Evolutionary conservation across 1,140 invertebrate species (phyloP).

Genomic region (Bombus balteatus): DNA sequence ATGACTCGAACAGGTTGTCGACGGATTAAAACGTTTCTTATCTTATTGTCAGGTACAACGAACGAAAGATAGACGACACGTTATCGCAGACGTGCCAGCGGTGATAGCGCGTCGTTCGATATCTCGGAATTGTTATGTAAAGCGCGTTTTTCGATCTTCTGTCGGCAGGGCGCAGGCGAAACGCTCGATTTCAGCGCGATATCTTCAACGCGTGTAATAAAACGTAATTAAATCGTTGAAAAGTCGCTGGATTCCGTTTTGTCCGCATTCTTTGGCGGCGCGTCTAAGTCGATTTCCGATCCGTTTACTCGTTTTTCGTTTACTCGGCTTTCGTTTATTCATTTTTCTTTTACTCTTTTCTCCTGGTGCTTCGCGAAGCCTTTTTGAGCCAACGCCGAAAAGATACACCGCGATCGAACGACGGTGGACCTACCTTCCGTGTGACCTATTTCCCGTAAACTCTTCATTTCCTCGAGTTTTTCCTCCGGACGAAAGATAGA

Average conservation of each 20-base stretch:
- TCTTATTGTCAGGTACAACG: conserved; percentile 3
- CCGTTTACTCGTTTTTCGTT: not conserved
- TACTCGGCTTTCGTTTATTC: not conserved
- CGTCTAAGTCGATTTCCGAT: conserved; percentile 26
- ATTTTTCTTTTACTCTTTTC: not conserved
- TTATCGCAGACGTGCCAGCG: not conserved
- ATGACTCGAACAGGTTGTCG: not conserved
- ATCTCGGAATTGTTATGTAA: too few species aligned
- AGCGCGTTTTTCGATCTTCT: too few species aligned
- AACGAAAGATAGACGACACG: not conserved
- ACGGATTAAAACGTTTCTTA: not conserved
- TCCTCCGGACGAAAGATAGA: not conserved
- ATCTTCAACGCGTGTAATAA: not conserved
- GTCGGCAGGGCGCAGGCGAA: too few species aligned
- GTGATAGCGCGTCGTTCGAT: too few species aligned
- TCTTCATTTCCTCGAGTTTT: not conserved
- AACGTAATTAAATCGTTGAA: not conserved
- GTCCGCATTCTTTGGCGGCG: not conserved
- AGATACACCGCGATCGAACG: not conserved
- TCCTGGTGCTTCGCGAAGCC: not conserved
- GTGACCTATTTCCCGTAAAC: conserved; percentile 3
- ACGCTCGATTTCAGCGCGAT: too few species aligned
- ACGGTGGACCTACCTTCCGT: not conserved
- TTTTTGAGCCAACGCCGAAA: not conserved
- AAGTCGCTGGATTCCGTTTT: not conserved